phyloP scores from a whole-genome alignment of 2,113 vertebrate genomes.

The Sus scrofa region DNA sequence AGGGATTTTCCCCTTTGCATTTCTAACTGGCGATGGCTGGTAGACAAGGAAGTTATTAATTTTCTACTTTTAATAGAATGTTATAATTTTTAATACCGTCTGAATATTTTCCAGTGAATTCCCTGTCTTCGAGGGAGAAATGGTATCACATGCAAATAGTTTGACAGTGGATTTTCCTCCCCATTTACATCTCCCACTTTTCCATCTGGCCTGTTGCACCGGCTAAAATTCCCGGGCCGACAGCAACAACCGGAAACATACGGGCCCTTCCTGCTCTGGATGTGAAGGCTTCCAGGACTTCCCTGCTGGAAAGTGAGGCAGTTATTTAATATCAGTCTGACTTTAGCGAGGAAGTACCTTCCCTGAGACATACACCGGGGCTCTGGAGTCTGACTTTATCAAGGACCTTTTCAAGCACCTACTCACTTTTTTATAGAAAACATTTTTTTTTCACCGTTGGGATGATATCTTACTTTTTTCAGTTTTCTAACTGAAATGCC shows the following conservation, averaged over 20 bases:
- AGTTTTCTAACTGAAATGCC: neutral
- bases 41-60: neutral
- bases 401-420: neutral
- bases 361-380: neutral
- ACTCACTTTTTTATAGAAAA: neutral
- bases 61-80: neutral
- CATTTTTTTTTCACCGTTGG: neutral
- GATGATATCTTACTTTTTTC: neutral
- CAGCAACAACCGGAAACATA: too few relatives aligned
- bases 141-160: neutral
- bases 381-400: neutral
- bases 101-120: neutral
- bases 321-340: neutral
- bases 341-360: neutral
- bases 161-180: neutral
- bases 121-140: neutral
- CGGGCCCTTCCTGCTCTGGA: neutral
- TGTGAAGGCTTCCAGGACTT: rapidly evolving
- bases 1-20: neutral
- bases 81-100: neutral
- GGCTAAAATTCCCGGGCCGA: neutral
- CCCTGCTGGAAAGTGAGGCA: neutral
- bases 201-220: neutral
- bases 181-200: neutral
- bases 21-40: neutral